Evolutionary conservation across 2,113 vertebrate genomes (phyloP).

Genomic region (Platysteira castanea): DNA sequence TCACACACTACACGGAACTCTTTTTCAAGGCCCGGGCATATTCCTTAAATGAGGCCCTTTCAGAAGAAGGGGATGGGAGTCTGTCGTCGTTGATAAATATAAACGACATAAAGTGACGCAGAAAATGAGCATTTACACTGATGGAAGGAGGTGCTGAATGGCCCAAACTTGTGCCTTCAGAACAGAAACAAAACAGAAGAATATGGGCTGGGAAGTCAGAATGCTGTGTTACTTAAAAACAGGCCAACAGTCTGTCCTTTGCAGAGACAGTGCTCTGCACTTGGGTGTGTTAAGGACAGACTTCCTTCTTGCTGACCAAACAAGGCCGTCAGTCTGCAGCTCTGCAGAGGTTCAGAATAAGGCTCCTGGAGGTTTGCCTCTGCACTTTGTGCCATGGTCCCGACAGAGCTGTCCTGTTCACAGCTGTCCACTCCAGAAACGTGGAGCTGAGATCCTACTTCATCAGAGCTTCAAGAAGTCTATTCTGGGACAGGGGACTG

Average conservation of each 20-base stretch:
- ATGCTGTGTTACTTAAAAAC: neutral
- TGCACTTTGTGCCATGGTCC: neutral
- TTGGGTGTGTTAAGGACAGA: neutral
- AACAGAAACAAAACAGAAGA: neutral
- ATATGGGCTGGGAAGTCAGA: neutral
- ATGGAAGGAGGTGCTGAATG: neutral
- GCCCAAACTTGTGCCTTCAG: neutral
- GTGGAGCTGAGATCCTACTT: neutral
- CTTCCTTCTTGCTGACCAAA: neutral
- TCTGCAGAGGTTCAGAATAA: neutral
- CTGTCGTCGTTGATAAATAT: accelerated
- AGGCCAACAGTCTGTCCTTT: neutral
- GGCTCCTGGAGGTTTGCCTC: neutral
- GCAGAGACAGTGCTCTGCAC: neutral
- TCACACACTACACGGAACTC: accelerated
- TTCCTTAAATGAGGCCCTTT: neutral
- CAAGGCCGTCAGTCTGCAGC: neutral
- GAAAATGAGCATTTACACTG: neutral
- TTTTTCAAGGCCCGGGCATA: neutral
- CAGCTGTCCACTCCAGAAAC: neutral
- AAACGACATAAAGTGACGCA: neutral
- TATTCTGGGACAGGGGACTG: neutral
- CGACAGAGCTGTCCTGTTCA: neutral
- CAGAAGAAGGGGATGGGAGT: neutral
- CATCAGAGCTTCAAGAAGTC: neutral